Evolutionary conservation across 2,797 vertebrate species (phyloP), one percentile per base, ranked within the genome.

Genomic region (Paedocypris micromegethes): DNA sequence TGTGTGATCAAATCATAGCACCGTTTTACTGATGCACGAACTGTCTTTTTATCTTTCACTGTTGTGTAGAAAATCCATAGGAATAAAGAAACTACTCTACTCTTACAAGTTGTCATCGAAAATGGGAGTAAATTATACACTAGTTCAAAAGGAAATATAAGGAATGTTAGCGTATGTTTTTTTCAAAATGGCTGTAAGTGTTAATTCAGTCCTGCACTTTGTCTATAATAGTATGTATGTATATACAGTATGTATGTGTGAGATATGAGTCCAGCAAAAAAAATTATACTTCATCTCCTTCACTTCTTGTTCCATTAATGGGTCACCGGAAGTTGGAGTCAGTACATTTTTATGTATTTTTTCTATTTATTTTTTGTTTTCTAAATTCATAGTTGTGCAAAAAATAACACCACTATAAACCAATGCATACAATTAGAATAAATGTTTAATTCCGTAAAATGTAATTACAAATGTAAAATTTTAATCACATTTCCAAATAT

Each of bases 141-240:
- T 43, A n/a, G 23, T 43, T 53, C 45, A 2, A 5, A 49, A 38
- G 56, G 41, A 57, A 64, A 52, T 42, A 37, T 4, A 55, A 43
- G 50, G 39, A 53, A 45, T 9, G 45, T 66, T 43, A 40, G n/a
- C 48, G 43, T 66, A 73, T 60, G 54, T 57, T 58, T 75, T 64
- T 63, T 60, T 46, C 70, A 37, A 76, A 75, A 80, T 80, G 3
- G 73, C 72, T 75, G 63, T 74, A 48, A 77, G 23, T 23, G 23
- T 23, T 23, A 23, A 79, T 81, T 79, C 9, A 37, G 57, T 72
- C 41, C 37, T 57, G n/a, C 23, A 55, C 23, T 58, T 39, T 23
- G 38, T 67, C 54, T 72, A 60, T 65, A 40, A 49, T 23, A 63
- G 49, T 51, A 40, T 69, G 48, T 58, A 37, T 75, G 46, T 44